Conservation (phyloP, 2,113 vertebrate species). For the Malurus alboscapulatus region DNA sequence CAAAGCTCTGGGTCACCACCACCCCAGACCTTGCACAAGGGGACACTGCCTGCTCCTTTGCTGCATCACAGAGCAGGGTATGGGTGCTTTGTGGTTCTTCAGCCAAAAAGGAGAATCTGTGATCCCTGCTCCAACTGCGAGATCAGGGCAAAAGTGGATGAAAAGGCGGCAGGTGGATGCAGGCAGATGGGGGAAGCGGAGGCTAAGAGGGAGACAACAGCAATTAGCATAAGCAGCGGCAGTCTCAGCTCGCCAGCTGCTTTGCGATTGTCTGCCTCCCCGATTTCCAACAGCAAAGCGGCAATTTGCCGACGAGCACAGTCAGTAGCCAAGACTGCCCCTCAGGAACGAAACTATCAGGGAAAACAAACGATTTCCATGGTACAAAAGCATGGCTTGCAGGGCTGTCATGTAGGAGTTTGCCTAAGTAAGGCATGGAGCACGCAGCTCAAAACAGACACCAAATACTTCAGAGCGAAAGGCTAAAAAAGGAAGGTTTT, state of each 20-base stretch:
- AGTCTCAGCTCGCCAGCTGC: constrained; percentile 47
- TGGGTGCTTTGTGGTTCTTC: accelerated
- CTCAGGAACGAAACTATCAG: neutral
- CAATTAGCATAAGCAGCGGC: constrained; percentile 16
- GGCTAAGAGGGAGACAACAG: constrained; percentile 15
- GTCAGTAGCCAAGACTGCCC: neutral
- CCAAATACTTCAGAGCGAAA: constrained; percentile 5
- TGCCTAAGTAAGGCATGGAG: constrained; percentile 55
- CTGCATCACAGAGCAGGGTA: neutral
- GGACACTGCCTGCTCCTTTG: neutral
- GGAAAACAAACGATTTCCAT: neutral
- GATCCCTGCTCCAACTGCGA: neutral
- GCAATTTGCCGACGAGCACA: neutral
- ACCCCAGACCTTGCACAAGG: accelerated
- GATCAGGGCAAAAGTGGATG: neutral
- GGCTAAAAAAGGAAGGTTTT: constrained; percentile 58
- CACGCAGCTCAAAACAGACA: neutral
- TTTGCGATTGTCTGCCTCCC: neutral
- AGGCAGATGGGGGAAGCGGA: neutral
- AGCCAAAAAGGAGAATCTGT: neutral
- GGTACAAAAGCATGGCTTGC: constrained; percentile 17
- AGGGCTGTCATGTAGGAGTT: constrained; percentile 33
- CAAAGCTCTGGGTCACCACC: neutral
- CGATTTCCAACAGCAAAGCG: neutral
- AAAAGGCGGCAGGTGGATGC: constrained; percentile 20